Base-by-base conservation (phyloP, 2,888 invertebrate species). In the Oscheius sp. region DNA sequence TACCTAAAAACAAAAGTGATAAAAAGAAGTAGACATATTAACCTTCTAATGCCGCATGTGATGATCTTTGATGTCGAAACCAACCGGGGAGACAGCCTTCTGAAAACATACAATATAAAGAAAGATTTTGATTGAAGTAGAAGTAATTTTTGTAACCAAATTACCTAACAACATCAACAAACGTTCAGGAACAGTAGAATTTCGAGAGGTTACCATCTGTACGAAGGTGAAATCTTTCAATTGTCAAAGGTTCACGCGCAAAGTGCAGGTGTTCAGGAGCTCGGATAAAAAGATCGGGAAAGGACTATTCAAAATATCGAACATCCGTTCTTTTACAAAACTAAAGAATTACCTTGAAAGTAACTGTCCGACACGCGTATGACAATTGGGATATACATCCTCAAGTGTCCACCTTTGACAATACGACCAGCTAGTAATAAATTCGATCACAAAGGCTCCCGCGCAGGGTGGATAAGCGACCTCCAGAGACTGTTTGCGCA, bases 41-140 rank as follows among this genome's bases (percentile, higher is more conserved):
- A 67, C 67, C 67, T 59, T 67, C 67, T 14, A 67, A 44, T 3
- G 36, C 59, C 3, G 28, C 47, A 14, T 57, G 64, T 17, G 49
- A 14, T 26, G 30, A 33, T 22, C 51, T 38, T 20, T 59, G 32
- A 9, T 59, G n/a, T 22, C 57, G 57, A 30, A 67, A 59, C 67
- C 67, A 67, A 17, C 59, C 45, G 14, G 67, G 67, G 12, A 67
- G 30, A 45, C 67, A 67, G 20, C 67, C 67, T 59, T 67, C 67
- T 67, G 66, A 51, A 64, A 64, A 63, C 2, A 26, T 41, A 5
- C 33, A 22, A 8, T 36, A 33, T 56, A 56, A 41, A 38, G 51
- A 6, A 26, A 28, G 32, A 28, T n/a, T 24, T 14, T 51, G n/a
- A 30, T 32, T 22, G 26, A 24, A 28, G n/a, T 8, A 38, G 22